These are phyloP conservation scores for Hypotaenidia okinawae DNA, from an alignment of 2,797 vertebrate species.

Conservation along the genomic window DNA sequence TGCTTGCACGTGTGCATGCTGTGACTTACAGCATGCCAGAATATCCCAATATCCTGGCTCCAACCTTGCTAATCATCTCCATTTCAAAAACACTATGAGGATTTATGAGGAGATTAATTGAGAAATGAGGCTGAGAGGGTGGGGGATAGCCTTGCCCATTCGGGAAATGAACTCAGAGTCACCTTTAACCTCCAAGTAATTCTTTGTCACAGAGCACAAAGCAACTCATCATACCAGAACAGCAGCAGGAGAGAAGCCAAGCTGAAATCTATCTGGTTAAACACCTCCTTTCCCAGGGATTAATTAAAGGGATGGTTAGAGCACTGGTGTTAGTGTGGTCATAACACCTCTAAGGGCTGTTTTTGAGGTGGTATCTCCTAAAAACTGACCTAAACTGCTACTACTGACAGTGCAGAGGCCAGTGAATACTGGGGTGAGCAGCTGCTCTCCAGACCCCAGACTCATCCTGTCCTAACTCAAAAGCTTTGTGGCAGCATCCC, in stretches of 20 bases:
- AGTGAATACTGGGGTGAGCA: background rate
- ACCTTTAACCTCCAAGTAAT: constrained; percentile 49
- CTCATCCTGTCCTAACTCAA: background rate
- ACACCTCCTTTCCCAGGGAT: constrained; percentile 34
- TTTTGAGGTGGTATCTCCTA: background rate
- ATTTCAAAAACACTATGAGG: constrained; percentile 21
- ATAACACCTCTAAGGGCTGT: background rate
- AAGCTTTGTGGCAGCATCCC: background rate
- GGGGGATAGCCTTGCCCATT: background rate
- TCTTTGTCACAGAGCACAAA: constrained; percentile 48
- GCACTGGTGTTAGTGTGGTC: background rate
- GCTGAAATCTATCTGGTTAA: constrained; percentile 31
- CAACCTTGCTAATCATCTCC: constrained; percentile 31
- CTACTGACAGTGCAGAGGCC: background rate
- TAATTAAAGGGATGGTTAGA: background rate
- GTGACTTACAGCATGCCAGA: background rate
- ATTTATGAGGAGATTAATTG: constrained; percentile 60
- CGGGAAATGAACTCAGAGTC: background rate
- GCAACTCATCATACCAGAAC: constrained; percentile 30
- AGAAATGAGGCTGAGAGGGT: background rate
- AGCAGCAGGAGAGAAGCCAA: constrained; percentile 37
- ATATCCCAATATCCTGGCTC: background rate
- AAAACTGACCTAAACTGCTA: background rate
- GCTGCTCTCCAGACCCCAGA: accelerated
- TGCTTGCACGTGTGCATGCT: background rate